Percentiles rank a stretch among this genome's conserved stretches.
These are phyloP conservation scores for Mixornis gularis DNA, from an alignment of 2,113 vertebrate species.

Conservation along the genomic window DNA sequence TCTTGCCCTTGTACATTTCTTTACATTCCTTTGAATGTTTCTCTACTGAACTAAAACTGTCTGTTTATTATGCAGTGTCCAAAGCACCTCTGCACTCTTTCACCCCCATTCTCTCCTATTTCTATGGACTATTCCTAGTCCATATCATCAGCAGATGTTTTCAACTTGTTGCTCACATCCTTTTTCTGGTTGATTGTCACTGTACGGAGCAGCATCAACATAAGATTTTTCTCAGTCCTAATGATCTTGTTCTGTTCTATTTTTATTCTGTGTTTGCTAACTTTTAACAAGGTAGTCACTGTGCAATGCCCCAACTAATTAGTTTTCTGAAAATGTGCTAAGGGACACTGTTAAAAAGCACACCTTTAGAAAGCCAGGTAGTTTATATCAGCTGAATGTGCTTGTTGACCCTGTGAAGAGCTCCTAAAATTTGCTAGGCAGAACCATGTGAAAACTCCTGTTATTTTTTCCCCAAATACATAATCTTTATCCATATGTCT, in stretches of 20 bases:
- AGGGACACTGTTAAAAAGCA: background rate
- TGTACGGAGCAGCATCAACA: background rate
- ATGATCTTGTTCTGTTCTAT: background rate
- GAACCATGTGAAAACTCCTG: background rate
- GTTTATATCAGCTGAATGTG: background rate
- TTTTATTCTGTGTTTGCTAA: background rate
- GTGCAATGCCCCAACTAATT: background rate
- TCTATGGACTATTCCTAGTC: background rate
- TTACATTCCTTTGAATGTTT: background rate
- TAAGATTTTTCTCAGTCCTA: background rate
- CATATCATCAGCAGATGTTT: accelerated
- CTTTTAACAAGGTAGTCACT: background rate
- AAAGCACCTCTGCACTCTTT: background rate
- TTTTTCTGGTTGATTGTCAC: background rate
- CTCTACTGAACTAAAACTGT: background rate
- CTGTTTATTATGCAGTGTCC: background rate
- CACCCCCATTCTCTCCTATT: background rate
- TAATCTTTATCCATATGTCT: background rate
- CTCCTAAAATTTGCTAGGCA: background rate
- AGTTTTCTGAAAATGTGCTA: background rate
- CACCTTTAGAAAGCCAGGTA: background rate
- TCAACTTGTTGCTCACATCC: background rate
- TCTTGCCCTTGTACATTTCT: background rate
- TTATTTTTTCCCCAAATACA: background rate
- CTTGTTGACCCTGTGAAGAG: background rate